phyloP scores from a whole-genome alignment of 2,797 vertebrate species.

The Micrastur ruficollis region DNA sequence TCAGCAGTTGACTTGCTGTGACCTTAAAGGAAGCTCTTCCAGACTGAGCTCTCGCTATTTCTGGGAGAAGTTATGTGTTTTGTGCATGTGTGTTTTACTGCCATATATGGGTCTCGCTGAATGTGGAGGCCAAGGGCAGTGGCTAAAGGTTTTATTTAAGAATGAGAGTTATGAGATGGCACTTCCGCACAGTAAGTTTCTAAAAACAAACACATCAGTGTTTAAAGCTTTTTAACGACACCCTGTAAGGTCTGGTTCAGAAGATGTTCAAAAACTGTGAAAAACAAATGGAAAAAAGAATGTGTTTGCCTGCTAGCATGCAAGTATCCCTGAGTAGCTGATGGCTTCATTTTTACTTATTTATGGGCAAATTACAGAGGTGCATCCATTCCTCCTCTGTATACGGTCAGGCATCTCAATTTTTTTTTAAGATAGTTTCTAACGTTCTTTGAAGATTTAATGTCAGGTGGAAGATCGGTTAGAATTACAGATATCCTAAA shows the following conservation, averaged over 20 bases:
- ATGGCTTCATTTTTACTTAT: slow-evolving; percentile 60
- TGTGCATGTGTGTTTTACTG: not conserved
- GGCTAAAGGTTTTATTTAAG: not conserved
- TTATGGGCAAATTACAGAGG: slow-evolving; percentile 66
- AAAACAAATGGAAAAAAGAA: not conserved
- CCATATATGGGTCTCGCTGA: not conserved
- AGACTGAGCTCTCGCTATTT: not conserved
- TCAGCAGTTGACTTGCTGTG: not conserved
- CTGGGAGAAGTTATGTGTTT: not conserved
- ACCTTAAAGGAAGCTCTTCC: not conserved
- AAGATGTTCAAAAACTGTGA: slow-evolving; percentile 2
- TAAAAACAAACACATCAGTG: slow-evolving; percentile 25
- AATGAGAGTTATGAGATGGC: not conserved
- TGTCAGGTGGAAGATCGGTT: slow-evolving; percentile 49
- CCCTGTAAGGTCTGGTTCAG: slow-evolving; percentile 15
- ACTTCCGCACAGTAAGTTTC: not conserved
- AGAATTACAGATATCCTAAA: slow-evolving; percentile 48
- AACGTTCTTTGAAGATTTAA: slow-evolving; percentile 48
- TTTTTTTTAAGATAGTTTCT: slow-evolving; percentile 39
- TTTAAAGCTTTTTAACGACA: slow-evolving; percentile 15
- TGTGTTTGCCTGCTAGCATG: not conserved
- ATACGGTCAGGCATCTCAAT: slow-evolving; percentile 19
- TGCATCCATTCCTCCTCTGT: slow-evolving; percentile 62
- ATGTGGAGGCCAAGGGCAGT: not conserved
- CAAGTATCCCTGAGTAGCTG: slow-evolving; percentile 17